These are phyloP conservation scores for Garra rufa DNA, from an alignment of 2,113 vertebrate genomes.

Conservation along the genomic window DNA sequence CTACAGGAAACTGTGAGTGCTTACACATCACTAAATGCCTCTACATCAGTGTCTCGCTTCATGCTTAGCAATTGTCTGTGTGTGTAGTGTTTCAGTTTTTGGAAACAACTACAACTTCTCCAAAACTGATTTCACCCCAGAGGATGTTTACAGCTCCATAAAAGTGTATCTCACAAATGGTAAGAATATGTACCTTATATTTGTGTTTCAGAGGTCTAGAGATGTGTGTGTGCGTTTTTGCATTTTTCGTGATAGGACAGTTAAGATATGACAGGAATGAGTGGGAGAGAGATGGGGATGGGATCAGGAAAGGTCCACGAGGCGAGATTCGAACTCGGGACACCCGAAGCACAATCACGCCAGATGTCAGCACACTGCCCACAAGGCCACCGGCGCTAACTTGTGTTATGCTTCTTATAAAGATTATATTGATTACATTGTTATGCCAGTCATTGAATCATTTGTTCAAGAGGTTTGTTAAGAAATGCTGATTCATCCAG, in stretches of 20 bases:
- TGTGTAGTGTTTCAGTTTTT: conserved; percentile 66
- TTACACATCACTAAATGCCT: background rate
- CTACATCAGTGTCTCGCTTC: background rate
- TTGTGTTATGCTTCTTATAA: no score
- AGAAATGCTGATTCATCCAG: background rate
- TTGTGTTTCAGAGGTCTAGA: background rate
- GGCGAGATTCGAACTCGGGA: no score
- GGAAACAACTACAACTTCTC: conserved; percentile 65
- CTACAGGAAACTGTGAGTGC: conserved; percentile 67
- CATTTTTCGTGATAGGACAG: no score
- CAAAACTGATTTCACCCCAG: conserved; percentile 55
- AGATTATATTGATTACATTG: background rate
- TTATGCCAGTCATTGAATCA: background rate
- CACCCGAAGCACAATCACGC: no score
- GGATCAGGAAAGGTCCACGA: no score
- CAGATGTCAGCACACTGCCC: no score
- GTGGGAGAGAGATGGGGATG: no score
- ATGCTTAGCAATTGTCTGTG: background rate
- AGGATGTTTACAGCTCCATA: conserved; percentile 66
- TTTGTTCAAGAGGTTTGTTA: background rate
- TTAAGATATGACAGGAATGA: no score
- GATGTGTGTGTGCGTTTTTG: background rate
- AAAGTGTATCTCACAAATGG: conserved; percentile 62
- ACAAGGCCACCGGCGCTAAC: no score
- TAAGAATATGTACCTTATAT: conserved; percentile 20